Base-by-base conservation (phyloP, 1,140 invertebrate species). In the Spodoptera frugiperda region DNA sequence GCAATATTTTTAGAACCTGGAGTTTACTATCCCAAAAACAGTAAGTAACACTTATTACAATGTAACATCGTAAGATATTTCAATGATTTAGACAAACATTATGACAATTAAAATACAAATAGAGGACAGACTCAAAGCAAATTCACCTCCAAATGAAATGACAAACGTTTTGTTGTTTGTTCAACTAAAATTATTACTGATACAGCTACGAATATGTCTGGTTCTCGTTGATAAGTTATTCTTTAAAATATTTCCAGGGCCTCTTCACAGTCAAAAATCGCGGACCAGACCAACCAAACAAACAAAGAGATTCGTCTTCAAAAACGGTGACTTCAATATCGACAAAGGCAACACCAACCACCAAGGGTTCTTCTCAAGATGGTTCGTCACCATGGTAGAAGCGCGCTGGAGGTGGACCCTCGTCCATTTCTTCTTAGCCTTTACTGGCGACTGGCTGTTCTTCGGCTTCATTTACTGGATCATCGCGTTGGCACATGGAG, bases 381-480 rank as follows among this genome's bases (percentile, higher is more conserved):
- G 97, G 83, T 96, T 97, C 78, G 96, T 97, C 87, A 96, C 96
- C n/a, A 91, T 98, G 53, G 97, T 98, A 8, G 97, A 98, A 89
- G 96, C 96, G 2, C 97, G 98, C 92, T 99, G 99, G 98, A 96
- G 98, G 12, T 99, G 98, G 97, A 99, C 98, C 0, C 90, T 99
- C 10, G 89, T 99, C n/a, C 97, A 97, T 61, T 99, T 99, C 90
- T 96, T 97, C 2, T 91, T 98, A 80, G 97, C 97, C 39, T 99
- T 99, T 84, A 95, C 98, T 33, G 87, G 97, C 1, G 97, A 97
- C 1, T 99, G 99, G 99, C 89, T 99, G 0, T 93, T 96, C 3
- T 99, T 99, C 89, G 98, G 97, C 0, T 89, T 96, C 0, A 95
- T 99, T 21, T 99, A 98, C 96, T 99, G 97, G 96, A 86, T 98